Percentiles rank a stretch among this genome's conserved stretches.
Conservation (phyloP, 2,888 invertebrate genomes). For the Ornithoptera priamus region DNA sequence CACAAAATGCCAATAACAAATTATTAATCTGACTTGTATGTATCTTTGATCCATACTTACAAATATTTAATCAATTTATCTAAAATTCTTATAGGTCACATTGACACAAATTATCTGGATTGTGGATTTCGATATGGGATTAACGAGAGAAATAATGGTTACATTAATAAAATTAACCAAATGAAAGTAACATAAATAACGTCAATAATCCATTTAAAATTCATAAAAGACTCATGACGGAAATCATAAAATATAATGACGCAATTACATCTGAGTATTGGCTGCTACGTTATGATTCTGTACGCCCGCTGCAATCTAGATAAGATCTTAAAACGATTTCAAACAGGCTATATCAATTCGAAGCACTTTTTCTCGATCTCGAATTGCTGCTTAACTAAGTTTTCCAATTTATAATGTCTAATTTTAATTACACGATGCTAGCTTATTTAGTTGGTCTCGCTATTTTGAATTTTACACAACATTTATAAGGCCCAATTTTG, state of each 20-base stretch:
- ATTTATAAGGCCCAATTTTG: conserved; percentile 15
- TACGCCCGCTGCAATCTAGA: conserved; percentile 9
- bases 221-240: conserved; percentile 3
- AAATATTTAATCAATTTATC: too few species aligned
- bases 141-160: too few species aligned
- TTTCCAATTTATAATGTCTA: conserved; percentile 16
- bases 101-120: too few species aligned
- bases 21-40: not conserved
- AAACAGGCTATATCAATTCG: conserved; percentile 12
- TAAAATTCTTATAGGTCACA: too few species aligned
- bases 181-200: not conserved
- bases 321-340: conserved; percentile 21
- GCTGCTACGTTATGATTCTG: conserved; percentile 14
- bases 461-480: conserved; percentile 15
- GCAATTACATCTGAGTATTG: conserved; percentile 17
- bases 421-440: not conserved
- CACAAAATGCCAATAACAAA: not conserved
- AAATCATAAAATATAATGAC: conserved; percentile 24
- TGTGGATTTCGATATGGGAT: too few species aligned
- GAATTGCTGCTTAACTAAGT: conserved; percentile 13
- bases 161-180: too few species aligned
- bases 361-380: conserved; percentile 11
- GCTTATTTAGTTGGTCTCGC: not conserved
- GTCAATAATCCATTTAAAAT: not conserved
- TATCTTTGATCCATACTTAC: not conserved